phyloP scores from a whole-genome alignment of 1,140 invertebrate genomes.

The Brachionus manjavacas region DNA sequence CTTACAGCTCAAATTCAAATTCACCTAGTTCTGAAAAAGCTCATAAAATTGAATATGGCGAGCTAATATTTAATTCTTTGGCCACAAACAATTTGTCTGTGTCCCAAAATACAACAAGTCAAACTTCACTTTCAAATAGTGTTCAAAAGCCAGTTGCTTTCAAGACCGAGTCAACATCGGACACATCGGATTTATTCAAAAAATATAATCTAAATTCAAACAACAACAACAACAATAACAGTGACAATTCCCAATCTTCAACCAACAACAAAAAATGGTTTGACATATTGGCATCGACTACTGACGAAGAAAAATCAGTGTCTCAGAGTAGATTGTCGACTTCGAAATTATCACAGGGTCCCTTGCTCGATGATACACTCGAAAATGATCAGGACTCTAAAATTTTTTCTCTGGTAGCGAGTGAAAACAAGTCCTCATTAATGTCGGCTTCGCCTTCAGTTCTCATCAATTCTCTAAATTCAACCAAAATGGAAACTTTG shows the following conservation, averaged over 20 bases:
- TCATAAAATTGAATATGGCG: slow-evolving; percentile 15
- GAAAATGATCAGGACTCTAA: background rate
- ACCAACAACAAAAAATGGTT: slow-evolving; percentile 17
- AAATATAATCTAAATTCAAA: slow-evolving; percentile 12
- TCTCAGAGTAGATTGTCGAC: background rate
- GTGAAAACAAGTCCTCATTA: background rate
- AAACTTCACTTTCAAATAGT: background rate
- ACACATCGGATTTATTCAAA: background rate
- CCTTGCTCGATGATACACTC: background rate
- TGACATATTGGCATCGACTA: slow-evolving; percentile 12
- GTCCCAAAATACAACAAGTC: background rate
- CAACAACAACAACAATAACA: slow-evolving; percentile 26
- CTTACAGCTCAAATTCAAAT: background rate
- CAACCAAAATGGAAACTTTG: background rate
- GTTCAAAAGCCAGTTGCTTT: slow-evolving; percentile 10
- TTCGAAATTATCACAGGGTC: background rate
- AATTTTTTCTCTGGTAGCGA: background rate
- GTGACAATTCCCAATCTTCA: background rate
- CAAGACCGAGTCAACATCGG: background rate
- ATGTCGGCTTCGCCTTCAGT: slow-evolving; percentile 3
- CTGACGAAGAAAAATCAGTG: slow-evolving; percentile 11
- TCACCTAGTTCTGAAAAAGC: background rate
- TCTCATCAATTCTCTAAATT: background rate
- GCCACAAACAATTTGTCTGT: slow-evolving; percentile 13
- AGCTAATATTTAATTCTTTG: slow-evolving; percentile 24